phyloP scores from a whole-genome alignment of 2,888 invertebrate species.

The Muscina levida region DNA sequence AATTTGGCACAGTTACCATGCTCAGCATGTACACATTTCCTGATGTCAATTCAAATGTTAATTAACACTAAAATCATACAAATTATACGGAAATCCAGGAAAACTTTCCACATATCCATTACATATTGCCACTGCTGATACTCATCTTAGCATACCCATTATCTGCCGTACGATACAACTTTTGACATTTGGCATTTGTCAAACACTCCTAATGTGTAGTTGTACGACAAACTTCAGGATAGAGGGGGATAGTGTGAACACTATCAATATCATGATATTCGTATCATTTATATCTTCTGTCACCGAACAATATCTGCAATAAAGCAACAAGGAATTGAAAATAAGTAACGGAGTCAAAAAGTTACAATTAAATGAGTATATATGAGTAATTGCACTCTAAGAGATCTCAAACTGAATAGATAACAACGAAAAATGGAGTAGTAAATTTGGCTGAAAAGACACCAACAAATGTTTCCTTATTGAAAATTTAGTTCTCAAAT shows the following conservation, averaged over 20 bases:
- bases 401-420: neutral
- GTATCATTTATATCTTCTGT: neutral
- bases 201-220: neutral
- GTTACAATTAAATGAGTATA: conserved; percentile 5
- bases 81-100: conserved; percentile 16
- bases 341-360: neutral
- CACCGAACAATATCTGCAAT: too few relatives aligned
- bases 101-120: conserved; percentile 24
- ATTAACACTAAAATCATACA: conserved; percentile 32
- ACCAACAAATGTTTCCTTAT: too few relatives aligned
- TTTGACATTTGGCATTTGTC: conserved; percentile 40
- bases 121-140: neutral
- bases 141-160: neutral
- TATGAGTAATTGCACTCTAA: neutral
- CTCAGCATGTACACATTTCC: too few relatives aligned
- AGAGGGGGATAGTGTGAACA: conserved; percentile 2
- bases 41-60: conserved; percentile 36
- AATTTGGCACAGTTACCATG: too few relatives aligned
- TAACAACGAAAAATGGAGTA: too few relatives aligned
- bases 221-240: neutral
- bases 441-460: too few relatives aligned
- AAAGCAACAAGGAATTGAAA: too few relatives aligned
- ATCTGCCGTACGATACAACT: neutral
- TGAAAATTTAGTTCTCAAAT: too few relatives aligned
- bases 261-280: neutral